phyloP scores from a whole-genome alignment of 2,888 invertebrate species.

The Drosophila borborema region DNA sequence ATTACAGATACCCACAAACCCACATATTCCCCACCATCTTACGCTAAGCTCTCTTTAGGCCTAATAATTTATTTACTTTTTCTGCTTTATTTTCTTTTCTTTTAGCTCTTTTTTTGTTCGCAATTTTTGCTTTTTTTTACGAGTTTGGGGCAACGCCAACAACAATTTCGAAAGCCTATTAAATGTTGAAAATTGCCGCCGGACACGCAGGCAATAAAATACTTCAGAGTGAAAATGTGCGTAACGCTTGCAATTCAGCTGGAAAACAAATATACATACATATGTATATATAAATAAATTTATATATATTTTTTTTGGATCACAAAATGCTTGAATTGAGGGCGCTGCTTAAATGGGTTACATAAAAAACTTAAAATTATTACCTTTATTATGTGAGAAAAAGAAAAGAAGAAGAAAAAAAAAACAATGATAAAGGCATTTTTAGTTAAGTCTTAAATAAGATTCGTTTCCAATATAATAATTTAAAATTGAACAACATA shows the following conservation, averaged over 20 bases:
- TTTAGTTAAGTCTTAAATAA: no score
- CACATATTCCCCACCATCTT: constrained; percentile 9
- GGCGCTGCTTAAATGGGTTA: constrained; percentile 27
- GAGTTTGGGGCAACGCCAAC: constrained; percentile 66
- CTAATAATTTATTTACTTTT: constrained; percentile 25
- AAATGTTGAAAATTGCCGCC: constrained; percentile 63
- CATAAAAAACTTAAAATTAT: not conserved
- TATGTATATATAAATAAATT: not conserved
- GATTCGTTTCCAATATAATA: no score
- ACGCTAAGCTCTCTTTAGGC: constrained; percentile 38
- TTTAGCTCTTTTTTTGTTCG: constrained; percentile 18
- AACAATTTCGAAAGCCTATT: constrained; percentile 63
- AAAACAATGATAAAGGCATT: no score
- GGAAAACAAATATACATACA: constrained; percentile 12
- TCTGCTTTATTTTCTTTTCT: constrained; percentile 5
- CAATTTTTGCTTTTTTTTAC: constrained; percentile 55
- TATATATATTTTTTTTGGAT: not conserved
- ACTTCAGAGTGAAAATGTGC: constrained; percentile 56
- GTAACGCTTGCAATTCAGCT: constrained; percentile 46
- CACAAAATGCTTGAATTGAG: constrained; percentile 12
- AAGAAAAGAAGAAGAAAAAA: not conserved
- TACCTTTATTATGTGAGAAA: not conserved
- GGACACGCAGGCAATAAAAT: constrained; percentile 68
- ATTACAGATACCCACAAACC: not conserved
- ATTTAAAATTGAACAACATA: no score